These are phyloP conservation scores for Eulemur rubriventer DNA, from an alignment of 2,797 vertebrate genomes.

Conservation along the genomic window DNA sequence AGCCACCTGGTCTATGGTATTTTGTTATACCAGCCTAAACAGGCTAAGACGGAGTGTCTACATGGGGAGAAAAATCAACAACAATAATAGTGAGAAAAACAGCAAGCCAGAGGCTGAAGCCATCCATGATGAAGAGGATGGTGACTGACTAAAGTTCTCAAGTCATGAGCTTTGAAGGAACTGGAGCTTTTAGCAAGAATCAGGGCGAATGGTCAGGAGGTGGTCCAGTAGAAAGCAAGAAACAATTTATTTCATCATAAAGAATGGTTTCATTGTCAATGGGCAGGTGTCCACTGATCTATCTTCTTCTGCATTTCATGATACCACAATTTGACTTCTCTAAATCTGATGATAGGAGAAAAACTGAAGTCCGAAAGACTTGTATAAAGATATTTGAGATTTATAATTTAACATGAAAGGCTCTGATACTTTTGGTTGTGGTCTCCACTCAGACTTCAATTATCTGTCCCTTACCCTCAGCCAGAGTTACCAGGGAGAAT, in stretches of 20 bases:
- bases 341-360: not conserved
- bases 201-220: not conserved
- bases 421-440: not conserved
- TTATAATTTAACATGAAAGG: not conserved
- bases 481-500: not conserved
- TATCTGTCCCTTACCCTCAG: fast-evolving
- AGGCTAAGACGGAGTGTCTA: not conserved
- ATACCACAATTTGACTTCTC: not conserved
- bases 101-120: not conserved
- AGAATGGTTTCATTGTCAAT: fast-evolving
- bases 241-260: not conserved
- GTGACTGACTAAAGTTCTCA: not conserved
- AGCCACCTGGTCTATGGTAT: not conserved
- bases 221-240: not conserved
- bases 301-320: not conserved
- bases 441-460: not conserved
- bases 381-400: not conserved
- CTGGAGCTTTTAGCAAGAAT: not conserved
- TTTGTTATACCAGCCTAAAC: not conserved
- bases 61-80: not conserved
- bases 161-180: not conserved
- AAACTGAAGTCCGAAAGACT: not conserved
- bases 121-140: not conserved
- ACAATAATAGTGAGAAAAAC: not conserved
- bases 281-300: not conserved